Percentiles rank a stretch among this genome's conserved stretches.
These are phyloP conservation scores for Carollia perspicillata DNA, from an alignment of 2,113 vertebrate species.

Conservation along the genomic window DNA sequence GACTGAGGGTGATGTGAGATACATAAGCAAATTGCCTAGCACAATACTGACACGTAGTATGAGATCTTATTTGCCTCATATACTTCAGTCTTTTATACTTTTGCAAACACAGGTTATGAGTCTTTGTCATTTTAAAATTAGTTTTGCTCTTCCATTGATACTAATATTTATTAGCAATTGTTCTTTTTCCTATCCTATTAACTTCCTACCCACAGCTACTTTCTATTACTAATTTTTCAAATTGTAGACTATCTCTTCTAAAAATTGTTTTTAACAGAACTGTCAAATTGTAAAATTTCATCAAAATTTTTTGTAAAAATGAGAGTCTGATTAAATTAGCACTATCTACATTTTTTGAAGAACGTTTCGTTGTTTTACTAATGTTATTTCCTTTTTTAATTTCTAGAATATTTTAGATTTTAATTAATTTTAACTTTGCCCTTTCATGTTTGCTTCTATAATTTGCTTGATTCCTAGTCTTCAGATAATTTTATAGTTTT, in stretches of 20 bases:
- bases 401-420: background rate
- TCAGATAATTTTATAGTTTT: background rate
- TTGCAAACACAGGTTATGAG: background rate
- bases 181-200: background rate
- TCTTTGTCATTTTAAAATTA: background rate
- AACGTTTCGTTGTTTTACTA: background rate
- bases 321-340: background rate
- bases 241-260: background rate
- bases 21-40: background rate
- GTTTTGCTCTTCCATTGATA: background rate
- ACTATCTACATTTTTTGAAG: background rate
- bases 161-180: background rate
- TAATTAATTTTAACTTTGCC: background rate
- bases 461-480: background rate
- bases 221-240: background rate
- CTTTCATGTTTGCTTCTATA: background rate
- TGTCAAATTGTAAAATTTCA: background rate
- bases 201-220: background rate
- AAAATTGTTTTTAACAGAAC: background rate
- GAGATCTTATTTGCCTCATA: background rate
- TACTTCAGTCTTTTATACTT: background rate
- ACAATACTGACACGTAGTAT: background rate
- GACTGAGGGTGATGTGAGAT: background rate
- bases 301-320: background rate
- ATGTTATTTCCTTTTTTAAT: background rate